Evolutionary conservation across 2,888 invertebrate genomes (phyloP).

Genomic region (Hyles lineata): DNA sequence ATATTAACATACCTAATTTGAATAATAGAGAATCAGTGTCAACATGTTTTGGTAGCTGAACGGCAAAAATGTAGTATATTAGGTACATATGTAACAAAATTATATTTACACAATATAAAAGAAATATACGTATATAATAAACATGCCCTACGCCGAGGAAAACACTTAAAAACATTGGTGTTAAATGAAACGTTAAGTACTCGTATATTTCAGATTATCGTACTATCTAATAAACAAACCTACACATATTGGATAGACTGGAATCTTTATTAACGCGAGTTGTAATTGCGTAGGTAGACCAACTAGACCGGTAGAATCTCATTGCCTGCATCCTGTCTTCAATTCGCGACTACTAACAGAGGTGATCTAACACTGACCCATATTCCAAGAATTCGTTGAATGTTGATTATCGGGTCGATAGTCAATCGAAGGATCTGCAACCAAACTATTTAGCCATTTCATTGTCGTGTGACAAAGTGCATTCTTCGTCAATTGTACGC

Average conservation of each 20-base stretch:
- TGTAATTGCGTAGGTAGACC: conserved; percentile 44
- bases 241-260: conserved; percentile 17
- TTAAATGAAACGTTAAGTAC: background rate
- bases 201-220: background rate
- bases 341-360: conserved; percentile 54
- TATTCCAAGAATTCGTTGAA: conserved; percentile 56
- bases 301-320: conserved; percentile 53
- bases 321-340: conserved; percentile 74
- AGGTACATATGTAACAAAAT: background rate
- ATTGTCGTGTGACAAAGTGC: conserved; percentile 16
- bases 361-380: conserved; percentile 73
- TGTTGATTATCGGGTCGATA: conserved; percentile 65
- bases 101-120: background rate
- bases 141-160: background rate
- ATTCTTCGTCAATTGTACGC: conserved; percentile 30
- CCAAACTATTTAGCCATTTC: conserved; percentile 48
- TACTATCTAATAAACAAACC: conserved; percentile 13
- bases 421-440: conserved; percentile 63
- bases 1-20: too few relatives aligned
- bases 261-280: conserved; percentile 13
- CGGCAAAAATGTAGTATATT: background rate
- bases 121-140: background rate
- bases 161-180: background rate
- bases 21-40: too few relatives aligned
- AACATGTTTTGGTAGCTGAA: background rate